Evolutionary conservation across 1,140 invertebrate genomes (phyloP).

Genomic region (Cotesia typhae): DNA sequence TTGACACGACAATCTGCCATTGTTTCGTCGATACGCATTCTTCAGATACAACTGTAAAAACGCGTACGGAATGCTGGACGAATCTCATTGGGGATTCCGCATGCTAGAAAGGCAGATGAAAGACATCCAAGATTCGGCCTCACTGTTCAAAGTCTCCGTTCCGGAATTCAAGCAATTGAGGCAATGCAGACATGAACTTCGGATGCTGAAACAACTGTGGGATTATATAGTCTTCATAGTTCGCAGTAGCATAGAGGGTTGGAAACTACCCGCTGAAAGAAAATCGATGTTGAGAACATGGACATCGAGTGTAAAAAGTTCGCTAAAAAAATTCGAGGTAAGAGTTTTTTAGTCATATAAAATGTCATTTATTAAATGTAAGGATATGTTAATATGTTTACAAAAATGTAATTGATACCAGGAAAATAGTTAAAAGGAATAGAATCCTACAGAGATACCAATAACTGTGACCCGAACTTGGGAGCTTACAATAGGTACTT

Average conservation of each 20-base stretch:
- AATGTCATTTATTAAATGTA: too few species aligned
- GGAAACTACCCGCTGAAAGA: conserved; percentile 95
- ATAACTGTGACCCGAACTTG: too few species aligned
- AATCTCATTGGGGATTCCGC: conserved; percentile 79
- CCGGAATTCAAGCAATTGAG: conserved; percentile 93
- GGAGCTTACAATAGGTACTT: too few species aligned
- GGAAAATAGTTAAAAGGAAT: too few species aligned
- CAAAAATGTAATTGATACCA: too few species aligned
- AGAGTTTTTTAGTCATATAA: neutral
- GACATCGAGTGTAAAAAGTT: conserved; percentile 98
- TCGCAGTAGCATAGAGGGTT: conserved; percentile 90
- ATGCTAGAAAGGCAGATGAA: conserved; percentile 86
- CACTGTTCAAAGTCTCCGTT: conserved; percentile 92
- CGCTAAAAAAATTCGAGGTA: conserved; percentile 86
- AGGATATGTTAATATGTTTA: too few species aligned
- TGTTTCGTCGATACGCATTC: conserved; percentile 61
- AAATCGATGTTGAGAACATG: conserved; percentile 97
- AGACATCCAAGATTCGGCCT: conserved; percentile 86
- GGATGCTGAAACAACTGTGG: conserved; percentile 93
- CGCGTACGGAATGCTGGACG: conserved; percentile 82
- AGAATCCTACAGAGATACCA: too few species aligned
- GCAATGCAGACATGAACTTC: conserved; percentile 89
- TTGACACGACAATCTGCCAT: conserved; percentile 84
- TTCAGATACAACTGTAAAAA: conserved; percentile 82
- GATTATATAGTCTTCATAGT: conserved; percentile 90